Conservation (phyloP, 2,113 vertebrate genomes). For the Potamarius usumacintae region DNA sequence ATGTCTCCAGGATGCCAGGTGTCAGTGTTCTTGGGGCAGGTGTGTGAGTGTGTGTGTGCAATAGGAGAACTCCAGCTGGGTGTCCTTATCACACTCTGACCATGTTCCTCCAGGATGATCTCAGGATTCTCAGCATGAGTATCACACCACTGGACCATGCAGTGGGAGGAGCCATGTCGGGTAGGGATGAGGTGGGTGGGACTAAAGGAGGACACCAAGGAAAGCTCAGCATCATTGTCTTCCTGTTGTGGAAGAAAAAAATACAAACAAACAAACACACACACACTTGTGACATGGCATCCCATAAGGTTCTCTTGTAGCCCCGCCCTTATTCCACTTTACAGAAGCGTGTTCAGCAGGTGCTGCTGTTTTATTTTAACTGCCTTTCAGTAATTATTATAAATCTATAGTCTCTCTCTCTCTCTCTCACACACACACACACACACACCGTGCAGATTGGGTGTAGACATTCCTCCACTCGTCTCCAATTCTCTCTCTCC, state of each 20-base stretch:
- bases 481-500: slow-evolving; percentile 77
- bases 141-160: slow-evolving; percentile 76
- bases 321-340: not conserved
- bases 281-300: not conserved
- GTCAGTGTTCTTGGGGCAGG: slow-evolving; percentile 79
- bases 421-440: not conserved
- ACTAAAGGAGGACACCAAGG: slow-evolving; percentile 72
- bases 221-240: slow-evolving; percentile 85
- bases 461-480: slow-evolving; percentile 85
- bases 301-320: not conserved
- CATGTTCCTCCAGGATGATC: slow-evolving; percentile 89
- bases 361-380: not conserved
- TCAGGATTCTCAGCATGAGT: slow-evolving; percentile 88
- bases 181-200: slow-evolving; percentile 75
- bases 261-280: not conserved
- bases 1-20: slow-evolving; percentile 75
- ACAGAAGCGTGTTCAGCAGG: too few relatives aligned
- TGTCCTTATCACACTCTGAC: slow-evolving; percentile 90
- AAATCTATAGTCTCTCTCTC: not conserved
- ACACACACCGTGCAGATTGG: slow-evolving; percentile 14
- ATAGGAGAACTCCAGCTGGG: slow-evolving; percentile 70
- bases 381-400: not conserved
- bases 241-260: slow-evolving; percentile 79
- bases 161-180: slow-evolving; percentile 53
- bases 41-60: slow-evolving; percentile 60